Percentiles rank a stretch among this genome's conserved stretches.
Evolutionary conservation across 2,888 invertebrate species (phyloP).

Genomic region (Druceiella hillmani): DNA sequence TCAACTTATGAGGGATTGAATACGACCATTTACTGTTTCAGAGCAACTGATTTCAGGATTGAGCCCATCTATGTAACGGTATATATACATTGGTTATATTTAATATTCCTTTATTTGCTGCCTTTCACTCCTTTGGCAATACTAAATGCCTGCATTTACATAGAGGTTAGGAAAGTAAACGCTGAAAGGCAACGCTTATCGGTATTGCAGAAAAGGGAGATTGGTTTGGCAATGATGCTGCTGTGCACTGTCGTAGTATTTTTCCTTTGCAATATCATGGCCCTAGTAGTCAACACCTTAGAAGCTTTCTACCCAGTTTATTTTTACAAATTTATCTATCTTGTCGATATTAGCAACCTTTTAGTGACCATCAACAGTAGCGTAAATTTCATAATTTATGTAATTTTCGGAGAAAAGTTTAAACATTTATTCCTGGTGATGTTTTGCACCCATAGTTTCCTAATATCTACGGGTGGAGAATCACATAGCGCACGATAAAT

Average conservation of each 20-base stretch:
- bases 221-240: slow-evolving; percentile 81
- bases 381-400: slow-evolving; percentile 87
- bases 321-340: slow-evolving; percentile 52
- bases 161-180: slow-evolving; percentile 74
- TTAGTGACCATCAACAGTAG: slow-evolving; percentile 87
- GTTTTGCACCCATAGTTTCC: slow-evolving; percentile 54
- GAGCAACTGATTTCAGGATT: slow-evolving; percentile 57
- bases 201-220: slow-evolving; percentile 76
- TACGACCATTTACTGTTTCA: slow-evolving; percentile 55
- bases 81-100: slow-evolving; percentile 82
- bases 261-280: slow-evolving; percentile 74
- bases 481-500: no score
- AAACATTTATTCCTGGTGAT: slow-evolving; percentile 65
- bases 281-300: slow-evolving; percentile 67
- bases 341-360: slow-evolving; percentile 68
- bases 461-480: slow-evolving; percentile 39
- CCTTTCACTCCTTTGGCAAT: slow-evolving; percentile 75
- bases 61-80: slow-evolving; percentile 64
- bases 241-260: slow-evolving; percentile 82
- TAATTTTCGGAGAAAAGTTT: slow-evolving; percentile 88
- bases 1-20: slow-evolving; percentile 39
- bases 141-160: slow-evolving; percentile 76
- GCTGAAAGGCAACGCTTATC: slow-evolving; percentile 76
- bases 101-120: slow-evolving; percentile 78
- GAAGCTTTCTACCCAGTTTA: slow-evolving; percentile 66